These are phyloP conservation scores for Branchinecta sandiegonensis DNA, from an alignment of 2,888 invertebrate species.

Conservation along the genomic window DNA sequence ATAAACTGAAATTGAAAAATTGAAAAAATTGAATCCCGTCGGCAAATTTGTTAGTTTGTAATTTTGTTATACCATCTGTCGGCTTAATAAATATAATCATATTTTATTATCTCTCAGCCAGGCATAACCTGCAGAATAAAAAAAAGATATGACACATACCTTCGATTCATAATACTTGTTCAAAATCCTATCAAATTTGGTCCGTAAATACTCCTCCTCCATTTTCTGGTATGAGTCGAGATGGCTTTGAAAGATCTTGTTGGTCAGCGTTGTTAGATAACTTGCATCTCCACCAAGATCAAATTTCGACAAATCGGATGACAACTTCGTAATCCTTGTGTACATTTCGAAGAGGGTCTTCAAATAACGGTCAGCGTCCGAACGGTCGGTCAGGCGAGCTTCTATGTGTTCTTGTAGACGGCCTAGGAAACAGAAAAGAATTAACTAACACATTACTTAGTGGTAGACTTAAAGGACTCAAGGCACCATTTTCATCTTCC, in stretches of 20 bases:
- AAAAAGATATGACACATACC: constrained; percentile 27
- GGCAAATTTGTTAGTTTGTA: too few relatives aligned
- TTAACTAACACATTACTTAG: too few relatives aligned
- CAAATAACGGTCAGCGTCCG: constrained; percentile 73
- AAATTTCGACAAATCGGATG: constrained; percentile 52
- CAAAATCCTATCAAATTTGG: not conserved
- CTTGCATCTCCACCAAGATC: constrained; percentile 65
- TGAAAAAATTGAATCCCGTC: too few relatives aligned
- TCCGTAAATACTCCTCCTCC: constrained; percentile 5
- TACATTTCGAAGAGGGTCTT: constrained; percentile 76
- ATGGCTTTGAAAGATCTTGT: constrained; percentile 63
- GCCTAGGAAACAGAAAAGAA: not conserved
- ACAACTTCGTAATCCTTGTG: constrained; percentile 62
- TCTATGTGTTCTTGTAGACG: constrained; percentile 56
- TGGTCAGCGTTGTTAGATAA: constrained; percentile 58
- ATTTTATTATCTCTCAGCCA: not conserved
- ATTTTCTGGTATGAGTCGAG: constrained; percentile 41
- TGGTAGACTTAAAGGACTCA: too few relatives aligned
- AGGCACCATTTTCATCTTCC: too few relatives aligned
- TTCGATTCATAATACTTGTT: constrained; percentile 4
- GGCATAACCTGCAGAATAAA: constrained; percentile 20
- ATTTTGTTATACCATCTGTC: too few relatives aligned
- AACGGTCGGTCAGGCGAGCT: constrained; percentile 60
- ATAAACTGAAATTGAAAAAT: too few relatives aligned
- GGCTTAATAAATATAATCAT: too few relatives aligned